These are phyloP conservation scores for Sceloporus undulatus DNA, from an alignment of 2,113 vertebrate species.

Conservation along the genomic window DNA sequence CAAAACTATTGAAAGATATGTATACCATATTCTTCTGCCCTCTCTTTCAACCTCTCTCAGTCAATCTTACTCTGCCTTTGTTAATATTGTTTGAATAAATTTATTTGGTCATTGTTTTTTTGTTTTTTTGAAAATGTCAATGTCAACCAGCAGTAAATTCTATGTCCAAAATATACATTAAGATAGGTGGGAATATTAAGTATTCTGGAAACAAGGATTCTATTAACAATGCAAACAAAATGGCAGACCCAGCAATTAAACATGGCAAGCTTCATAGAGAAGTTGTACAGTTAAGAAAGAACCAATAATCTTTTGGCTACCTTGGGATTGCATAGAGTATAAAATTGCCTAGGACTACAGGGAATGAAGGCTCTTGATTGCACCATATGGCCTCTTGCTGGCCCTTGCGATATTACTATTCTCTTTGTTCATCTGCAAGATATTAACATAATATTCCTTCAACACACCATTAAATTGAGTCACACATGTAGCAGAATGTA, in stretches of 20 bases:
- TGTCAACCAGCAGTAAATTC: background rate
- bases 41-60: no score
- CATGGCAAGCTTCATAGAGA: background rate
- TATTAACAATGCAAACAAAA: slow-evolving; percentile 6
- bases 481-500: slow-evolving; percentile 72
- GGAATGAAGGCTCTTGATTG: slow-evolving; percentile 34
- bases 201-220: background rate
- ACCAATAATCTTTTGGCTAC: slow-evolving; percentile 31
- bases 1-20: background rate
- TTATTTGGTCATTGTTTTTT: background rate
- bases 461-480: slow-evolving; percentile 71
- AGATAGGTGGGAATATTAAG: background rate
- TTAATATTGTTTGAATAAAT: background rate
- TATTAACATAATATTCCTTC: slow-evolving; percentile 69
- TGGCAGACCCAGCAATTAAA: background rate
- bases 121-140: background rate
- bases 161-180: background rate
- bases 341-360: slow-evolving; percentile 60
- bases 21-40: background rate
- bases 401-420: slow-evolving; percentile 9
- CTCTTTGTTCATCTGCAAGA: slow-evolving; percentile 69
- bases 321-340: slow-evolving; percentile 42
- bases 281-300: slow-evolving; percentile 32
- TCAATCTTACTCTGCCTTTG: background rate
- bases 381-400: slow-evolving; percentile 72